A percentile compares a stretch with the other conserved stretches of the same genome.
Conservation (phyloP, 2,113 vertebrate species). For the Siphamia tubifer region DNA sequence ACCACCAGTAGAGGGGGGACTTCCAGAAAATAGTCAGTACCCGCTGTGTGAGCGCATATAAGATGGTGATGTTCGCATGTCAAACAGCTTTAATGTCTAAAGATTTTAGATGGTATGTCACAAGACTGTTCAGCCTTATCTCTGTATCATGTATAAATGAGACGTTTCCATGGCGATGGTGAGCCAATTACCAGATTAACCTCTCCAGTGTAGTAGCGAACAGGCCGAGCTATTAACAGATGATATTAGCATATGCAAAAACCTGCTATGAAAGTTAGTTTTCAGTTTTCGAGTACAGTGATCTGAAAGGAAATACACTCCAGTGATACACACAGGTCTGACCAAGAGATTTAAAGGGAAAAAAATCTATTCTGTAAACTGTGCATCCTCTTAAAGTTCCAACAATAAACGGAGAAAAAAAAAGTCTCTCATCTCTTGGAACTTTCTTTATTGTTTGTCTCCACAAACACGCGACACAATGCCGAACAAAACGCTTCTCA, state of each 20-base stretch:
- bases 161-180: neutral
- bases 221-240: neutral
- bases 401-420: constrained; percentile 46
- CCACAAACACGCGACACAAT: constrained; percentile 64
- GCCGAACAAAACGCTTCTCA: constrained; percentile 62
- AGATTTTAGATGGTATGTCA: too few relatives aligned
- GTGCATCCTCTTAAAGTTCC: constrained; percentile 60
- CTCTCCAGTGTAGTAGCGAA: neutral
- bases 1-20: constrained; percentile 58
- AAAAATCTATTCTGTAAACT: constrained; percentile 28
- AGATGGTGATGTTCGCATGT: too few relatives aligned
- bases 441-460: constrained; percentile 68
- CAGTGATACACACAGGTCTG: neutral
- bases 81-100: too few relatives aligned
- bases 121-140: neutral
- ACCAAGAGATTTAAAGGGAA: neutral
- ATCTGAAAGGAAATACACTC: neutral
- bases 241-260: neutral
- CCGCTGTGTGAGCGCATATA: neutral
- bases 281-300: neutral
- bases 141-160: neutral
- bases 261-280: neutral
- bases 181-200: neutral
- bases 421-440: constrained; percentile 57
- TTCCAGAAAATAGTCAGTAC: neutral